Base-by-base conservation (phyloP, 1,140 invertebrate genomes). In the Trissolcus basalis region DNA sequence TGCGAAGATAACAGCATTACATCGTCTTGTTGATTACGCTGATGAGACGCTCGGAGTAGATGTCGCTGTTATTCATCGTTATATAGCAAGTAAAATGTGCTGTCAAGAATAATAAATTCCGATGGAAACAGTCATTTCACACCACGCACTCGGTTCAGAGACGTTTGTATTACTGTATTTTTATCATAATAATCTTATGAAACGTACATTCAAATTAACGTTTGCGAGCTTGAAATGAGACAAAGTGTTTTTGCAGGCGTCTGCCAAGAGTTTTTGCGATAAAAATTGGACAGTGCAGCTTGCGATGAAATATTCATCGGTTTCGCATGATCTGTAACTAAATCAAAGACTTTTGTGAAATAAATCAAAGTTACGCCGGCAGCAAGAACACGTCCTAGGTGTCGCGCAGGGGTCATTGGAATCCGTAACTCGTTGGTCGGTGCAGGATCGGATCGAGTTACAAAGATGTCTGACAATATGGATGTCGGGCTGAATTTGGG, bases 361-460 rank as follows among this genome's bases (percentile, higher is more conserved):
- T 64, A 63, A 68, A 50, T 69, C 27, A 32, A 11, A 14, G 60
- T 19, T 14, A 73, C 50, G 85, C 82, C 78, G 85, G 54, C 60
- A 45, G 51, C 61, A 54, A 60, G 54, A 54, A 82, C 72, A 79
- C 72, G 80, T 83, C 74, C 73, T 60, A 55, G 63, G 71, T 70
- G 80, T 77, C 67, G 81, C 70, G 56, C 71, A 73, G 55, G 71
- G 80, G 64, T 78, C 77, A 50, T 48, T 60, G 59, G 33, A 67
- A 68, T 56, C 77, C 79, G 81, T 84, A 82, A 84, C 69, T 83
- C 78, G 78, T 81, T 78, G 35, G 19, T 27, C 2, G 19, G 56
- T 60, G 64, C 70, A 55, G 75, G 36, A 35, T 27, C 78, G 72
- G 56, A 58, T 67, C 60, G 56, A 12, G 75, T 80, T 80, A 80